Evolutionary conservation across 2,888 invertebrate genomes (phyloP), one percentile per base, ranked within the genome.

Genomic region (Drosophila meridionalis): DNA sequence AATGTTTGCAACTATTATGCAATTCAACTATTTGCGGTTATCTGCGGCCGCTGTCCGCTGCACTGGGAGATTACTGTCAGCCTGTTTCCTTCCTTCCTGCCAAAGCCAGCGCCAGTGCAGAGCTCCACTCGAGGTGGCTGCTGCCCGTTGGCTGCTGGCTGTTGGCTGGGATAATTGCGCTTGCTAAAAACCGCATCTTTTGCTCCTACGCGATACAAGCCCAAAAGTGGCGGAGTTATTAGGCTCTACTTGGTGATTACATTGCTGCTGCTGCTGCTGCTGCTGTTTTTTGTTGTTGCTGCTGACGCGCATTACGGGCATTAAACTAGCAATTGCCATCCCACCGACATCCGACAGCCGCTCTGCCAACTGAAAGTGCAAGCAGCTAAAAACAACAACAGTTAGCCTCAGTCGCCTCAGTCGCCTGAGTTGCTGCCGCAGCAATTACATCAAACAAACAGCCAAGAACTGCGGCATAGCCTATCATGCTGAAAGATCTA

Each of bases 1-100:
- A 80, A 81, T 78, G 78, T 81, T 81, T 81, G 74, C 81, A 81
- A 80, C 80, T 80, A 80, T 80, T 81, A 80, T 81, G 78, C 78
- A 81, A 81, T 78, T 82, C 72, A 82, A 82, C 81, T 73, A 81
- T 78, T 78, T 80, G 78, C 69, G 82, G 76, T 78, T 80, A 78
- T 81, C 75, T 80, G 68, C 55, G 36, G 55, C 26, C 58, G 69
- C 26, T 53, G 57, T 2, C 36, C 42, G 60, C 45, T 56, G 60
- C 32, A 45, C 55, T 58, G 65, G 40, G 64, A 76, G 68, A 76
- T 76, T 76, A 73, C 67, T 61, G 73, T 64, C 73, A 72, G 60
- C 20, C 63, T 14, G 53, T 28, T 73, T 76, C 64, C 78, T 77
- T 77, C 64, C 69, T 45, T 69, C 52, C 68, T 67, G 58, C 12